These are phyloP conservation scores for Pomatorhinus ruficollis DNA, from an alignment of 2,113 vertebrate genomes.

Conservation along the genomic window DNA sequence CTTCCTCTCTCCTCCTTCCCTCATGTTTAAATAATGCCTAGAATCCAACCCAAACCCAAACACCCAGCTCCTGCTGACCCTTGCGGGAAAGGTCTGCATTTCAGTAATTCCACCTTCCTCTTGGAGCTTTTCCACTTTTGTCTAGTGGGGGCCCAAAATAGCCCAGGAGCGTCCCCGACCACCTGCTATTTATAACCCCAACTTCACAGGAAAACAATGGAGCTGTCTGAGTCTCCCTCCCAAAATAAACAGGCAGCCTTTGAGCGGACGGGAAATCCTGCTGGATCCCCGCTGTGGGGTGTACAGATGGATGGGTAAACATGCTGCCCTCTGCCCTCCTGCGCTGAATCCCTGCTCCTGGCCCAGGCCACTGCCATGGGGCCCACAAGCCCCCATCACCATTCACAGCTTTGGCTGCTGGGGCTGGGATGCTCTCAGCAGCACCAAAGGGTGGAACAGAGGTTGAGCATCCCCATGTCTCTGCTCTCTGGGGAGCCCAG, in stretches of 20 bases:
- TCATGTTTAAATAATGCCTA: slow-evolving; percentile 7
- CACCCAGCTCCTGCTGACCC: slow-evolving; percentile 11
- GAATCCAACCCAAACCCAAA: slow-evolving; percentile 22
- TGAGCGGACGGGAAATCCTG: slow-evolving; percentile 72
- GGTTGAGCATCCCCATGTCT: not conserved
- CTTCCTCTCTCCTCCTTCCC: not conserved
- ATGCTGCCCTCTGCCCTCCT: slow-evolving; percentile 21
- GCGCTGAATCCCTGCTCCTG: not conserved
- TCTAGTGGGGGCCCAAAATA: slow-evolving; percentile 60
- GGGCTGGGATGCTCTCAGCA: not conserved
- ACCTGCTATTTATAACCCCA: slow-evolving; percentile 72
- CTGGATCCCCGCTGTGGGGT: slow-evolving; percentile 54
- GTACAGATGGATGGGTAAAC: slow-evolving; percentile 59
- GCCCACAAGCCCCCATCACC: fast-evolving
- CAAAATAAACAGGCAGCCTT: slow-evolving; percentile 72
- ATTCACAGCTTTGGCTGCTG: not conserved
- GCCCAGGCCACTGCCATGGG: not conserved
- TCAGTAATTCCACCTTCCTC: slow-evolving; percentile 68
- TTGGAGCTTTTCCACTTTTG: slow-evolving; percentile 73
- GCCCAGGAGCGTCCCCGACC: slow-evolving; percentile 39
- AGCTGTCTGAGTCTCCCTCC: slow-evolving; percentile 56
- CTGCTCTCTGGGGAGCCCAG: fast-evolving
- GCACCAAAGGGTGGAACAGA: not conserved
- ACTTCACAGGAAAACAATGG: slow-evolving; percentile 62
- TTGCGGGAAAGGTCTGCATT: slow-evolving; percentile 49